Base-by-base conservation (phyloP, 1,140 invertebrate species). In the Calliphora vicina region DNA sequence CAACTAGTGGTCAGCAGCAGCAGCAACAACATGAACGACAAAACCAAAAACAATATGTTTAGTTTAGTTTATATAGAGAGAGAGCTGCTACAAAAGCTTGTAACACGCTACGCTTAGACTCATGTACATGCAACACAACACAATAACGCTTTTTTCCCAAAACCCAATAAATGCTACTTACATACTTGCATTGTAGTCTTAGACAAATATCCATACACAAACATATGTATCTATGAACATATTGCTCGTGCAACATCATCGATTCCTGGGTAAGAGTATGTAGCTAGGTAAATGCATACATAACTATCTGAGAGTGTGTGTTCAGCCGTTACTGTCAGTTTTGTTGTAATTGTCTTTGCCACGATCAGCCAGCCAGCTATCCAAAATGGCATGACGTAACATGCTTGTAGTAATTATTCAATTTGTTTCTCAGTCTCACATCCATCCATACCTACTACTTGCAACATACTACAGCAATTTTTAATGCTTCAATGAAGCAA, bases 101-200 rank as follows among this genome's bases (percentile, higher is more conserved):
- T 87, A 86, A 85, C 84, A 84, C 83, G 83, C 83, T 80, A 83
- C 81, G 43, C 82, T 29, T 27, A 35, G 35, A 35, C 35, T 76
- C 27, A 35, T 9, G 10, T 12, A 78, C 74, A 78, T 78, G 74
- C 74, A 78, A 78, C 35, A 35, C 6, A n/a, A 35, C 35, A 35
- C 35, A 35, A 35, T 35, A 35, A 35, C 35, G 74, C 35, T 35
- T 35, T 35, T 35, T 35, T 35, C 35, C 35, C 35, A 35, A 35
- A 35, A 35, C 35, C 35, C 4, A 1, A 35, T 35, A 35, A 35
- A 5, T 35, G 10, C 35, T 35, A 10, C 35, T 35, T n/a, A n/a
- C n/a, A n/a, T n/a, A n/a, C n/a, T n/a, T n/a, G n/a, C n/a, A n/a
- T n/a, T n/a, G n/a, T n/a, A n/a, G n/a, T n/a, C n/a, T n/a, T n/a